Evolutionary conservation across 2,113 vertebrate species (phyloP).

Genomic region (Eira barbara): DNA sequence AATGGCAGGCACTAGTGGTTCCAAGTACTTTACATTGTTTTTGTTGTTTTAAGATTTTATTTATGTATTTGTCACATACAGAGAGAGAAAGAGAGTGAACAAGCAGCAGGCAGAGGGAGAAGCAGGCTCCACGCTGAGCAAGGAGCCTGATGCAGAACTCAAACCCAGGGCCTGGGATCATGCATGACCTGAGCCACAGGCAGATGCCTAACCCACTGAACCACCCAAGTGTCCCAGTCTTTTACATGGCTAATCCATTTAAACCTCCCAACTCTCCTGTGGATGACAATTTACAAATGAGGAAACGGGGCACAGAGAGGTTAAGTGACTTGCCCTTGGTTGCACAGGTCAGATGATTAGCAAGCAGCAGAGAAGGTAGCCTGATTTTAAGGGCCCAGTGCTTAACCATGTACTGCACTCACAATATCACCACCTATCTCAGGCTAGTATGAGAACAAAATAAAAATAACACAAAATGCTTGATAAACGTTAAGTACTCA

Average conservation of each 20-base stretch:
- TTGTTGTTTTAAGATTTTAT: no score
- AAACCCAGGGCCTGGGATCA: no score
- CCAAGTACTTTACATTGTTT: neutral
- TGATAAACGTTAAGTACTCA: neutral
- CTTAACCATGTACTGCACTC: neutral
- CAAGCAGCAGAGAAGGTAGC: neutral
- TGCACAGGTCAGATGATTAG: neutral
- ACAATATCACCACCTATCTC: neutral
- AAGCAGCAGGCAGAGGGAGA: no score
- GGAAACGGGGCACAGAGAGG: neutral
- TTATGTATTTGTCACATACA: no score
- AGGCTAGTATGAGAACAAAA: neutral
- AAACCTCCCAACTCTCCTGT: neutral
- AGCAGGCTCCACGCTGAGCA: no score
- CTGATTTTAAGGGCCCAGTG: neutral
- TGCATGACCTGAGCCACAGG: no score
- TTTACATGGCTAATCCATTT: neutral
- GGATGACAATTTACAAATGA: neutral
- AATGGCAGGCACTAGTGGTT: neutral
- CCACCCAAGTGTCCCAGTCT: neutral
- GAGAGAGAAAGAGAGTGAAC: no score
- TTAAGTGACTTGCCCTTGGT: neutral
- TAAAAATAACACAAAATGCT: neutral
- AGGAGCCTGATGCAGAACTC: no score
- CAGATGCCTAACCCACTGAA: no score